Conservation (phyloP, 1,140 invertebrate species). For the Lepeophtheirus salmonis region DNA sequence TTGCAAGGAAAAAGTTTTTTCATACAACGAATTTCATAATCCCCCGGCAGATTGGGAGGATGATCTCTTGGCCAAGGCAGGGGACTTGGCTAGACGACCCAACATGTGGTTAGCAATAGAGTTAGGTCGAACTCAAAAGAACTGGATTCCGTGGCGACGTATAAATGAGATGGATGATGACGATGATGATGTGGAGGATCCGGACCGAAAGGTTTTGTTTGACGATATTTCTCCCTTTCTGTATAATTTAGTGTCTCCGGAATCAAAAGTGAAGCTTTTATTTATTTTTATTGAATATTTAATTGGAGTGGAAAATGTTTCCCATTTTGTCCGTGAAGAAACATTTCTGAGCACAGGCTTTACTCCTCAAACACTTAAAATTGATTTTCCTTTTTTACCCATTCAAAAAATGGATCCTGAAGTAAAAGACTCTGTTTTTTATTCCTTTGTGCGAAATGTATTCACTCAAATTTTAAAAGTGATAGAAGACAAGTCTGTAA, state of each 20-base stretch:
- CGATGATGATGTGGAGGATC: conserved; percentile 31
- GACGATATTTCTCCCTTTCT: conserved; percentile 29
- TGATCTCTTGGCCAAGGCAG: conserved; percentile 23
- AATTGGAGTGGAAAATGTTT: background rate
- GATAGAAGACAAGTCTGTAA: background rate
- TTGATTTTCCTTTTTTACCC: background rate
- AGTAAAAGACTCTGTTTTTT: background rate
- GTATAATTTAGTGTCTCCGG: background rate
- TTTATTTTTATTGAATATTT: background rate
- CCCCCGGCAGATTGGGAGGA: conserved; percentile 17
- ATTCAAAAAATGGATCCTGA: background rate
- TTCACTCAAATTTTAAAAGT: conserved; percentile 6
- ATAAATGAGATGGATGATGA: conserved; percentile 26
- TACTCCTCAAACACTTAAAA: background rate
- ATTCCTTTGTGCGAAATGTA: background rate
- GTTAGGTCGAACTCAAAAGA: conserved; percentile 25
- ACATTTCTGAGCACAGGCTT: background rate
- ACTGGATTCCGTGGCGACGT: conserved; percentile 32
- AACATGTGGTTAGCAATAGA: conserved; percentile 31
- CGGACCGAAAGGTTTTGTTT: conserved; percentile 30
- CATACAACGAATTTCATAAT: conserved; percentile 18
- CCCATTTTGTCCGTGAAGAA: background rate
- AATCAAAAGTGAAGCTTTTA: background rate
- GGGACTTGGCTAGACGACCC: conserved; percentile 22
- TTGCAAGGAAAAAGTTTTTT: conserved; percentile 21